Percentiles rank a stretch among this genome's conserved stretches.
Conservation (phyloP, 2,113 vertebrate genomes). For the Melierax canorus region DNA sequence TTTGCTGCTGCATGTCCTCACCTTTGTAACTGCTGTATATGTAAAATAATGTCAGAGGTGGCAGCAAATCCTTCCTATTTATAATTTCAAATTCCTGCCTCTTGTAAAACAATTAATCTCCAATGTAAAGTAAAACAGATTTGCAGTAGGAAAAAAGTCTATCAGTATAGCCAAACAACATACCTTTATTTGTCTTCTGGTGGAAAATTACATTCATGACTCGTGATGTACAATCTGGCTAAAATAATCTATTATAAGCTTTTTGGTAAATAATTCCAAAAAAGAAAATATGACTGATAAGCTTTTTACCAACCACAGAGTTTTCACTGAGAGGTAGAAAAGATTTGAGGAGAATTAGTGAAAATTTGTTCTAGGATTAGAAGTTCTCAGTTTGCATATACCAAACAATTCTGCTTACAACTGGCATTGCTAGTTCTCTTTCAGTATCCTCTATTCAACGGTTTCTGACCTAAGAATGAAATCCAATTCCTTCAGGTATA, state of each 20-base stretch:
- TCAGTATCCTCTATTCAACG: background rate
- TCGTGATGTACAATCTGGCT: background rate
- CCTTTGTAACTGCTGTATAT: background rate
- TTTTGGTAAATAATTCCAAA: background rate
- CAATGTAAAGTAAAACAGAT: background rate
- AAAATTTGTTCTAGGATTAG: background rate
- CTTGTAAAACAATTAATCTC: background rate
- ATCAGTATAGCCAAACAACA: background rate
- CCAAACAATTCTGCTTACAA: background rate
- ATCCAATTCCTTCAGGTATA: background rate
- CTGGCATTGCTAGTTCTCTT: background rate
- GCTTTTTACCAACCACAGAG: background rate
- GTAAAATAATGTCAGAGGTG: background rate
- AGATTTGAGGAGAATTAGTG: background rate
- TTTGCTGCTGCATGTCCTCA: background rate
- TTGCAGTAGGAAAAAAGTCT: background rate
- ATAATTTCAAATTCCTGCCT: background rate
- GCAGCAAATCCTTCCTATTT: background rate
- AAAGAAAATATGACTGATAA: background rate
- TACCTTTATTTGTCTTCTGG: background rate
- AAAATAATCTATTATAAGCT: background rate
- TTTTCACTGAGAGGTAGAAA: background rate
- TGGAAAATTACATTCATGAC: background rate
- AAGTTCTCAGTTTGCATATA: background rate
- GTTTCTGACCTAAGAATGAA: background rate